Percentiles rank a stretch among this genome's conserved stretches.
Conservation (phyloP, 2,888 invertebrate species). For the Dyspetes luteomarginatus region DNA sequence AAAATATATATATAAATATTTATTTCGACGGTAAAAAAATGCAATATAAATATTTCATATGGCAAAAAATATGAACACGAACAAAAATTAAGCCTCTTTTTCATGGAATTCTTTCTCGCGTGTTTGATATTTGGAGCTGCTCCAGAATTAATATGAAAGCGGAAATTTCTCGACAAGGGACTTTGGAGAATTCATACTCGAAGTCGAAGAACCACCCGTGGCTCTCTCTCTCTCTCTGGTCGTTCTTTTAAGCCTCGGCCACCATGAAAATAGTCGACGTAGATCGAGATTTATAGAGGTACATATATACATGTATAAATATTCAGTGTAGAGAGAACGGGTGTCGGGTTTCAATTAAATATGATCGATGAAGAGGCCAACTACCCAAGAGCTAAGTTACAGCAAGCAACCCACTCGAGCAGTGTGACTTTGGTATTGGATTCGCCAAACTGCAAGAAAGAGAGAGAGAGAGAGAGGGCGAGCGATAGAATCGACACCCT, state of each 20-base stretch:
- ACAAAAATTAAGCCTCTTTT: background rate
- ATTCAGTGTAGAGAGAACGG: slow-evolving; percentile 56
- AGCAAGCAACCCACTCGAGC: background rate
- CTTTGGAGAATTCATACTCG: slow-evolving; percentile 37
- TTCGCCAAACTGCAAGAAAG: slow-evolving; percentile 54
- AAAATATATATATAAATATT: too few relatives aligned
- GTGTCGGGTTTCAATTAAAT: slow-evolving; percentile 80
- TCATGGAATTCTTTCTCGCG: slow-evolving; percentile 8
- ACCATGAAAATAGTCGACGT: slow-evolving; percentile 66
- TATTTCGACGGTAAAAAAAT: background rate
- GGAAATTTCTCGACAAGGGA: slow-evolving; percentile 21
- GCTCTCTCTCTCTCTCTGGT: slow-evolving; percentile 30
- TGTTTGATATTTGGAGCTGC: slow-evolving; percentile 14
- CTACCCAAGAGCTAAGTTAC: slow-evolving; percentile 41
- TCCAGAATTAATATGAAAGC: slow-evolving; percentile 38
- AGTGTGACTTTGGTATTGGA: slow-evolving; percentile 49
- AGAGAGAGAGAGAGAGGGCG: slow-evolving; percentile 23
- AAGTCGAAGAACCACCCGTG: slow-evolving; percentile 31
- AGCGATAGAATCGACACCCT: slow-evolving; percentile 41
- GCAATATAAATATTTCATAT: slow-evolving; percentile 4
- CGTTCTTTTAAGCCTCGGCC: slow-evolving; percentile 49
- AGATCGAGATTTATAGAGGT: slow-evolving; percentile 74
- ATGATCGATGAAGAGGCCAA: slow-evolving; percentile 76
- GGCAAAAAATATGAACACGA: background rate
- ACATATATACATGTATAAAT: slow-evolving; percentile 52